These are phyloP conservation scores for Hystrix brachyura DNA, from an alignment of 2,113 vertebrate species.

Conservation along the genomic window DNA sequence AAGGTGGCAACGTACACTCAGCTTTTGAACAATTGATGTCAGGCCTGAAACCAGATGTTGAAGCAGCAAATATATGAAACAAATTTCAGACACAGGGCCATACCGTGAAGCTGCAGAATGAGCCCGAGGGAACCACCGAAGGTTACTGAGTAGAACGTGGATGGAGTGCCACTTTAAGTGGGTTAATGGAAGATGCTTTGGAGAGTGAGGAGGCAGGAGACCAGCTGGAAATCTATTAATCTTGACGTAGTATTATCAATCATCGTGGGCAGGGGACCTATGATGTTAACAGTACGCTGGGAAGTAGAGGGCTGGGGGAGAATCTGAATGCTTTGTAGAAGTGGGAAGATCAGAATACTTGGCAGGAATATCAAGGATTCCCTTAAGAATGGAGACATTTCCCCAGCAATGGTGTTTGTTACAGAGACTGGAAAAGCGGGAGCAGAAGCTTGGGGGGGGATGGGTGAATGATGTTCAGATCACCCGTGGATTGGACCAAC, in stretches of 20 bases:
- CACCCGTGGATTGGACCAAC: fast-evolving
- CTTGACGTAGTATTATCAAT: not conserved
- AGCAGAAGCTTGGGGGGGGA: not conserved
- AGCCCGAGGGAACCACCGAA: not conserved
- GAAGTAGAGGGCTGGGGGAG: not conserved
- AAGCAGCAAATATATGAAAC: not conserved
- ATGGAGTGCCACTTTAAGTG: not conserved
- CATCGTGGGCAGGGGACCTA: not conserved
- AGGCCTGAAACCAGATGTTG: not conserved
- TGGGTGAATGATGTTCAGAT: not conserved
- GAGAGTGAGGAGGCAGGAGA: not conserved
- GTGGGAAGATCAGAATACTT: not conserved
- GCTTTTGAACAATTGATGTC: not conserved
- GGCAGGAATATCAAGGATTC: not conserved
- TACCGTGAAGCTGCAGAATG: too few species aligned
- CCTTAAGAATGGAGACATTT: not conserved
- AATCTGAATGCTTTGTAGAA: not conserved
- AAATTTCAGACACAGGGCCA: not conserved
- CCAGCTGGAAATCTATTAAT: not conserved
- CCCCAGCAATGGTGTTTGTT: not conserved
- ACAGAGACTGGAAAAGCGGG: not conserved
- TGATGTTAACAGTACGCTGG: not conserved
- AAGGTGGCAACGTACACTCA: not conserved
- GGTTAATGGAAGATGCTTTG: not conserved
- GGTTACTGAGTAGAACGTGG: not conserved